Evolutionary conservation across 2,113 vertebrate species (phyloP).

Genomic region (Bettongia penicillata): DNA sequence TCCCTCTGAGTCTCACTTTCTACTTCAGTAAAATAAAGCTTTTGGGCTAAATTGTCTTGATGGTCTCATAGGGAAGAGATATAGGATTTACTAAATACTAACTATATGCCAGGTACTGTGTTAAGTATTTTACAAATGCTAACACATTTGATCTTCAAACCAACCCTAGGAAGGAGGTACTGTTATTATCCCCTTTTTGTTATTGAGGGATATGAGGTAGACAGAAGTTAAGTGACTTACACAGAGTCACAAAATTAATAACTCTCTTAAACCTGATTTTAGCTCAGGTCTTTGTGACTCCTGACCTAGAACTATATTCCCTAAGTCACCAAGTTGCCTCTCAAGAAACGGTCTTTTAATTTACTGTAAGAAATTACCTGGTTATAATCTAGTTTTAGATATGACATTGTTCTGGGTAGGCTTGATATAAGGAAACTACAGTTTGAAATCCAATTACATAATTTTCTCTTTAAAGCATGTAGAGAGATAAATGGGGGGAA

Average conservation of each 20-base stretch:
- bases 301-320: not conserved
- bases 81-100: not conserved
- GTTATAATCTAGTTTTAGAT: not conserved
- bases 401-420: not conserved
- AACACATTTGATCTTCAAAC: not conserved
- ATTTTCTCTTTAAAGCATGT: not conserved
- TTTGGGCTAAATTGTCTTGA: not conserved
- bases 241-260: not conserved
- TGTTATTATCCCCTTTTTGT: not conserved
- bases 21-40: not conserved
- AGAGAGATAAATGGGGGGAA: not conserved
- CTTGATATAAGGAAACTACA: not conserved
- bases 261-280: not conserved
- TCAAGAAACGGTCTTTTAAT: not conserved
- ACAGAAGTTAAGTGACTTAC: not conserved
- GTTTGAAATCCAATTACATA: not conserved
- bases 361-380: not conserved
- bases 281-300: not conserved
- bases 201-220: not conserved
- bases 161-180: not conserved
- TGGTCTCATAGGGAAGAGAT: not conserved
- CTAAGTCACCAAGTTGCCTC: not conserved
- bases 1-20: not conserved
- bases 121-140: not conserved
- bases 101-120: not conserved